Evolutionary conservation across 2,888 invertebrate species (phyloP).

Genomic region (Sturmia bella): DNA sequence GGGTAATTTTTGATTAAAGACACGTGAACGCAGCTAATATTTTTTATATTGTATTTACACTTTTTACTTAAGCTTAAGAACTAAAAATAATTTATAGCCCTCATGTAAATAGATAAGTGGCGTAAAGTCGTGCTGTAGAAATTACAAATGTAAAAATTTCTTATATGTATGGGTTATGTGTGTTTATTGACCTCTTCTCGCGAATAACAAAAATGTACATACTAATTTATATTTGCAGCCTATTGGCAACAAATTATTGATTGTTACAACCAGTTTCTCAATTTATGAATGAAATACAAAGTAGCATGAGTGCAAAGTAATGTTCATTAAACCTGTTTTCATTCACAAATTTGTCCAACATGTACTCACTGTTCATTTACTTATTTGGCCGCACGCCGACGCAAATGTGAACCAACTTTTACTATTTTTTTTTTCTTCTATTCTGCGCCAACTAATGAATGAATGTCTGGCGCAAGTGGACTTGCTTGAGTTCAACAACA

Average conservation of each 20-base stretch:
- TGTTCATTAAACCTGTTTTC: slow-evolving; percentile 23
- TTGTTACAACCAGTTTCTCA: slow-evolving; percentile 33
- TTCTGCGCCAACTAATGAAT: slow-evolving; percentile 65
- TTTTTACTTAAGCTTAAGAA: too few species aligned
- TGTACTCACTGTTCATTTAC: background rate
- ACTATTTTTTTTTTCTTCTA: slow-evolving; percentile 42
- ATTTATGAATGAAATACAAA: slow-evolving; percentile 53
- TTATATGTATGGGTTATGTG: background rate
- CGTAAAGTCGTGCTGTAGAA: too few species aligned
- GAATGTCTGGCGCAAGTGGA: slow-evolving; percentile 59
- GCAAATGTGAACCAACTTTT: slow-evolving; percentile 31
- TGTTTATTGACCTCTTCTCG: background rate
- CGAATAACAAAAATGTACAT: background rate
- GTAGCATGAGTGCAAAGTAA: slow-evolving; percentile 8
- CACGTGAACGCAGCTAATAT: too few species aligned
- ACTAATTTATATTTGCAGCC: background rate
- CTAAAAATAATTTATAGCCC: background rate
- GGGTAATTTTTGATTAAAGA: too few species aligned
- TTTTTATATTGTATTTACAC: too few species aligned
- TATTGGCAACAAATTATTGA: slow-evolving; percentile 14
- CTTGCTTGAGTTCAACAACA: slow-evolving; percentile 62
- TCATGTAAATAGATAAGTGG: too few species aligned
- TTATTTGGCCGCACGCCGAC: slow-evolving; percentile 53
- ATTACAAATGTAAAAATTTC: background rate
- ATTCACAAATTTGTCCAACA: slow-evolving; percentile 34